Evolutionary conservation across 2,888 invertebrate species (phyloP), one percentile per base, ranked within the genome.

Genomic region (Serrognathus titanus): DNA sequence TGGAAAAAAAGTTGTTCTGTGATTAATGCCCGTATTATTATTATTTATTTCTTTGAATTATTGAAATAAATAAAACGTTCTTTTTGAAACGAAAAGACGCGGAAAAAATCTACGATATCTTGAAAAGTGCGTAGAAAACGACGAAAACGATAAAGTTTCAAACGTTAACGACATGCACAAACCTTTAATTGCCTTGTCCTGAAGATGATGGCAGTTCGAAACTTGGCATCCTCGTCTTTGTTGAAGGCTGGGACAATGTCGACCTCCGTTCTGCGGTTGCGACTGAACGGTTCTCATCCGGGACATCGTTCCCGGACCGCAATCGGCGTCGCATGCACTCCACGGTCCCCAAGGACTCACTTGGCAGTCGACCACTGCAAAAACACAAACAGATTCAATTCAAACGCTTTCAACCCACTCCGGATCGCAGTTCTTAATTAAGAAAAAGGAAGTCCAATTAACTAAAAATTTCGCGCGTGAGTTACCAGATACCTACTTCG

Each of bases 171-270:
- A 50, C 20, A 40, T 3, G 1, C 3, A 58, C 69, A 81, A 75
- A 90, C 92, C 92, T 82, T 88, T 83, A 60, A 89, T 79, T 24
- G 89, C 88, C 67, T 84, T 83, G 62, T 88, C 75, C 37, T 76
- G 87, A 70, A 88, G 87, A 40, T 86, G 85, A 47, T 87, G 85
- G 71, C 90, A 90, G 12, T 83, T 83, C 60, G 86, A 87, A 55
- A 90, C 90, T 73, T 90, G 88, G 72, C 93, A 94, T 9, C 88
- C 90, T 41, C 91, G 80, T 56, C 89, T 84, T 77, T 94, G 92
- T 65, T 87, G 83, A 66, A 92, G 78, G n/a, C 89, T 86, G 0
- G 93, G 91, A 73, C 91, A 92, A 70, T 88, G 88, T 63, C 86
- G 83, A 41, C 94, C 94, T 0, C 93, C 94, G 69, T 92, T 92